Evolutionary conservation across 2,888 invertebrate species (phyloP).

Genomic region (Dicyrtoma fusca): DNA sequence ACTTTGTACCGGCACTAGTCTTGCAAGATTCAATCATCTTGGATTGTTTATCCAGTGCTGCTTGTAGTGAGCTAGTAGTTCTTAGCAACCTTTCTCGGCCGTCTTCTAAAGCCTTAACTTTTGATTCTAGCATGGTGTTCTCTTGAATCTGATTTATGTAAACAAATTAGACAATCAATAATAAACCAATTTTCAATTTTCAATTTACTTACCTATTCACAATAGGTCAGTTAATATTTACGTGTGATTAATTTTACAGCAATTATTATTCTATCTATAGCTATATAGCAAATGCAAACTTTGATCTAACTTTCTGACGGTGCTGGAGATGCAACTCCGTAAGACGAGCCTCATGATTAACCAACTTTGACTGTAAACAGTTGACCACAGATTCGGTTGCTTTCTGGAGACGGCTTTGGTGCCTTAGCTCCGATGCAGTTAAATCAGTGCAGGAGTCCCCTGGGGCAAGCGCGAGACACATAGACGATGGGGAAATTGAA

Average conservation of each 20-base stretch:
- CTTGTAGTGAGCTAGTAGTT: conserved; percentile 58
- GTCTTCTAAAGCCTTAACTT: conserved; percentile 60
- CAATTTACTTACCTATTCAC: no score
- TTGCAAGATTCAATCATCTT: conserved; percentile 60
- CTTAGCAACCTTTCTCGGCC: conserved; percentile 59
- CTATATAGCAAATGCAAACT: no score
- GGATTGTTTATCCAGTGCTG: conserved; percentile 60
- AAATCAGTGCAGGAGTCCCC: background rate
- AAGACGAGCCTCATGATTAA: conserved; percentile 50
- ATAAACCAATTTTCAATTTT: no score
- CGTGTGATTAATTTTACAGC: no score
- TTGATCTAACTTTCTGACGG: conserved; percentile 46
- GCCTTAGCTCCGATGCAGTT: conserved; percentile 11
- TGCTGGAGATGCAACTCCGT: conserved; percentile 53
- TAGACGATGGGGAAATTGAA: conserved; percentile 14
- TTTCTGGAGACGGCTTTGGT: conserved; percentile 49
- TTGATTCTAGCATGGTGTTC: conserved; percentile 57
- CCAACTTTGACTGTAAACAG: conserved; percentile 51
- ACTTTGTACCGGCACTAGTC: conserved; percentile 55
- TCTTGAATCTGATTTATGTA: conserved; percentile 60
- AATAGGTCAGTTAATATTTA: no score
- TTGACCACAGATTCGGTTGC: conserved; percentile 54
- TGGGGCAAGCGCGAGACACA: background rate
- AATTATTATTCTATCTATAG: no score
- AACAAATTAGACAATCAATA: no score